These are phyloP conservation scores for Balearica regulorum DNA, from an alignment of 2,797 vertebrate genomes.

Conservation along the genomic window DNA sequence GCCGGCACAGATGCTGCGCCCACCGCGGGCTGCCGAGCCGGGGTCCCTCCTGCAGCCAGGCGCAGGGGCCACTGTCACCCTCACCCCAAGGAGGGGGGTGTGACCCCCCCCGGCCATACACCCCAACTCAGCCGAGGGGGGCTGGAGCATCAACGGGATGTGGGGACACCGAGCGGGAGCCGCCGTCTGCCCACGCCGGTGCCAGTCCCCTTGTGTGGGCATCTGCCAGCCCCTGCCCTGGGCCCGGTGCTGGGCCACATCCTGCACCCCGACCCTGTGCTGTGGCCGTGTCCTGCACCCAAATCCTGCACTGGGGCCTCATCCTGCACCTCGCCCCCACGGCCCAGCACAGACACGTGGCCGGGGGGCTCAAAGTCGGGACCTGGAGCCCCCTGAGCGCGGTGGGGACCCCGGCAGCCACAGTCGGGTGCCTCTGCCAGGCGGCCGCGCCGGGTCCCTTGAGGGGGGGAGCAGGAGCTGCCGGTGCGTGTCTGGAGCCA, in stretches of 20 bases:
- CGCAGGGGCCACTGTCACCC: background rate
- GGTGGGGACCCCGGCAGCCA: background rate
- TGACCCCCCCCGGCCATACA: background rate
- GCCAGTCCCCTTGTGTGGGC: background rate
- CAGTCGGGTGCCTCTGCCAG: background rate
- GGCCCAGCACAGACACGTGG: background rate
- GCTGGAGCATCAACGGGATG: background rate
- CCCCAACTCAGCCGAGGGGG: background rate
- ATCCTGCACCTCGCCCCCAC: background rate
- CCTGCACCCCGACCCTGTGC: background rate
- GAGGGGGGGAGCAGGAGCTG: background rate
- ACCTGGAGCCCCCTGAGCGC: no score
- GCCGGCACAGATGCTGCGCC: background rate
- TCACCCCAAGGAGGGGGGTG: background rate
- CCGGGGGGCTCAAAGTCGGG: accelerated
- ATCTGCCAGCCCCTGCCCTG: no score
- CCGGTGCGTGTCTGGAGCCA: background rate
- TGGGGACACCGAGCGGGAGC: background rate
- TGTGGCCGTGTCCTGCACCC: background rate
- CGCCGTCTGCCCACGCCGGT: background rate
- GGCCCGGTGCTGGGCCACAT: background rate
- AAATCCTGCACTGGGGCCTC: no score
- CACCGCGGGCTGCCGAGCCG: no score
- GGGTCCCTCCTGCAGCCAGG: background rate
- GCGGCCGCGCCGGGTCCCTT: background rate